phyloP scores from a whole-genome alignment of 2,797 vertebrate species.

The Dallia pectoralis region DNA sequence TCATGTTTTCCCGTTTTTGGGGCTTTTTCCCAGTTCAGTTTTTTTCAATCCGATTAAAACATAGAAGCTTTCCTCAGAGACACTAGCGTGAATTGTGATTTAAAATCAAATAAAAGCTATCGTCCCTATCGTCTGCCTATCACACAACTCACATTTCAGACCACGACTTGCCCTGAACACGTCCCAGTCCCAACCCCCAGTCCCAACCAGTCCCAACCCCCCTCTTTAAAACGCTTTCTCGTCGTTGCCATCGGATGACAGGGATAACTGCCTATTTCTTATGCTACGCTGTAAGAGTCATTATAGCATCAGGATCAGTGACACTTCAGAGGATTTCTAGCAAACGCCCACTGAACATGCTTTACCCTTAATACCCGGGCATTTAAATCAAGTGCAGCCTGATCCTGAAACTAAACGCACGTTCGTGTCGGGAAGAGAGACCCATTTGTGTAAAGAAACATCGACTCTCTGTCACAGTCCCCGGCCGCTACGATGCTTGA shows the following conservation, averaged over 20 bases:
- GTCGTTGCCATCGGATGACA: not conserved
- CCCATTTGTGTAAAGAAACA: slow-evolving; percentile 61
- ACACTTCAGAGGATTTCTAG: slow-evolving; percentile 57
- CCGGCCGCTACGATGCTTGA: slow-evolving; percentile 63
- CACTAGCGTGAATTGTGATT: too few species aligned
- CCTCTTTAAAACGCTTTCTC: not conserved
- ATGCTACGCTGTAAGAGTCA: slow-evolving; percentile 38
- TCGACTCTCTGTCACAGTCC: slow-evolving; percentile 62
- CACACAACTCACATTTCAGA: too few species aligned
- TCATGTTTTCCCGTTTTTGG: too few species aligned
- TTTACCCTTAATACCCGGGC: slow-evolving; percentile 61
- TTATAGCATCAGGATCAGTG: slow-evolving; percentile 51
- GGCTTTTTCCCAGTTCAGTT: too few species aligned
- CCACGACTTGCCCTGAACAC: too few species aligned
- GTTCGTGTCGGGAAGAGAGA: slow-evolving; percentile 45
- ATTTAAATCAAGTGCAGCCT: slow-evolving; percentile 42
- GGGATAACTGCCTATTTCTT: slow-evolving; percentile 6
- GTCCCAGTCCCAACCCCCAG: too few species aligned
- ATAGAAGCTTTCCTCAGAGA: too few species aligned
- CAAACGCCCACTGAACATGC: slow-evolving; percentile 39
- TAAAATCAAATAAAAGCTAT: too few species aligned
- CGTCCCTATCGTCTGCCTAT: too few species aligned
- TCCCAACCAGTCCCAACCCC: too few species aligned
- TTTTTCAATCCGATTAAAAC: too few species aligned
- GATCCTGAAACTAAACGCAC: slow-evolving; percentile 50